phyloP scores from a whole-genome alignment of 2,888 invertebrate genomes.

The Andricus curvator region DNA sequence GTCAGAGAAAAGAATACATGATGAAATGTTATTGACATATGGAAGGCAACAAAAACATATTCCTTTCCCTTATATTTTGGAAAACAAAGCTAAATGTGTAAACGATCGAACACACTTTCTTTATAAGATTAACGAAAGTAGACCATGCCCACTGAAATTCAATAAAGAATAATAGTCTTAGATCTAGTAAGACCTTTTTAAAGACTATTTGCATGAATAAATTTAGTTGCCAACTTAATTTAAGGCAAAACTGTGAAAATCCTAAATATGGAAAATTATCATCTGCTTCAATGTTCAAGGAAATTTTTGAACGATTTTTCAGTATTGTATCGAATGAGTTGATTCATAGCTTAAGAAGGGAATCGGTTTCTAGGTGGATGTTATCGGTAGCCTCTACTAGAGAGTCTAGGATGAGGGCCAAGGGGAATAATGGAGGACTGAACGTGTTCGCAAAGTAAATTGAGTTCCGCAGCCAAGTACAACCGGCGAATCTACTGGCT shows the following conservation, averaged over 20 bases:
- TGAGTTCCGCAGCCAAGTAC: constrained; percentile 51
- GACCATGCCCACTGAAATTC: too few relatives aligned
- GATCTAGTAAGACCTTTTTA: too few relatives aligned
- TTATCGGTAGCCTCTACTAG: neutral
- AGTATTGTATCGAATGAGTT: neutral
- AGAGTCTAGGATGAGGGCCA: constrained; percentile 35
- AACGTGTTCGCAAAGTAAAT: constrained; percentile 56
- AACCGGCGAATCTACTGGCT: constrained; percentile 31
- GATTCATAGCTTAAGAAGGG: constrained; percentile 9
- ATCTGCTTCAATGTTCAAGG: neutral
- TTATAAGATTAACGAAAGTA: too few relatives aligned
- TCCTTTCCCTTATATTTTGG: too few relatives aligned
- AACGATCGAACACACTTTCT: too few relatives aligned
- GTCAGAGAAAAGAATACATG: neutral
- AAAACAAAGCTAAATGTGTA: too few relatives aligned
- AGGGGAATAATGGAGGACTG: constrained; percentile 41
- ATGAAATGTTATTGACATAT: neutral
- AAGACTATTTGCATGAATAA: too few relatives aligned
- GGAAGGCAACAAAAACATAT: neutral
- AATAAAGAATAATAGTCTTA: too few relatives aligned
- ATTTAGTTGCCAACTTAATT: too few relatives aligned
- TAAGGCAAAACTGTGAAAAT: too few relatives aligned
- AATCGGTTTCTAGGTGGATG: constrained; percentile 17
- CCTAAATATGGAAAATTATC: neutral
- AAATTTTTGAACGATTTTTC: neutral